A percentile compares a stretch with the other conserved stretches of the same genome.
Conservation (phyloP, 2,797 vertebrate genomes). For the Corythornis leucogaster region DNA sequence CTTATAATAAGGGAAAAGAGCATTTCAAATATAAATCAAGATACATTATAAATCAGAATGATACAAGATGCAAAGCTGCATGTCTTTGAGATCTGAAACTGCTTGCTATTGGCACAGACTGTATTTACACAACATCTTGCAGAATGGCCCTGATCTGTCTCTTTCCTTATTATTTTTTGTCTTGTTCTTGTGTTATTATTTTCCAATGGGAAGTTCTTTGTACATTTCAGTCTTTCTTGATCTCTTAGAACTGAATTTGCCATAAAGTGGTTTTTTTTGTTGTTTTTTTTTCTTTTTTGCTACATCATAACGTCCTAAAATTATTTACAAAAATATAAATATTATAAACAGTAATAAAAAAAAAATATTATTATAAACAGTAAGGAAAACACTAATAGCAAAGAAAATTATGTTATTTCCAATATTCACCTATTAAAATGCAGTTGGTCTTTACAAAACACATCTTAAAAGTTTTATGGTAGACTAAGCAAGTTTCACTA, state of each 20-base stretch:
- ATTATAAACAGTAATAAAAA: not conserved
- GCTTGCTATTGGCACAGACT: not conserved
- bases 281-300: not conserved
- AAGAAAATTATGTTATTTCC: not conserved
- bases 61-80: not conserved
- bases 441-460: not conserved
- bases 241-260: not conserved
- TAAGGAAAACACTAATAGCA: not conserved
- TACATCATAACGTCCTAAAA: not conserved
- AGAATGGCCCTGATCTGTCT: not conserved
- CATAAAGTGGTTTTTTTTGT: too few species aligned
- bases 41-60: conserved; percentile 3
- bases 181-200: not conserved
- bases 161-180: not conserved
- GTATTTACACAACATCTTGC: not conserved
- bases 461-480: not conserved
- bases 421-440: not conserved
- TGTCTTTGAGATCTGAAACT: not conserved
- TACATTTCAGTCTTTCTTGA: not conserved
- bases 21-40: conserved; percentile 6
- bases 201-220: not conserved
- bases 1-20: conserved; percentile 2
- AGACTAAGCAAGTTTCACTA: not conserved
- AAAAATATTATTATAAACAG: not conserved
- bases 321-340: not conserved